Evolutionary conservation across 2,797 vertebrate genomes (phyloP), one percentile per base, ranked within the genome.

Genomic region (Neosilurus mollespiculum): DNA sequence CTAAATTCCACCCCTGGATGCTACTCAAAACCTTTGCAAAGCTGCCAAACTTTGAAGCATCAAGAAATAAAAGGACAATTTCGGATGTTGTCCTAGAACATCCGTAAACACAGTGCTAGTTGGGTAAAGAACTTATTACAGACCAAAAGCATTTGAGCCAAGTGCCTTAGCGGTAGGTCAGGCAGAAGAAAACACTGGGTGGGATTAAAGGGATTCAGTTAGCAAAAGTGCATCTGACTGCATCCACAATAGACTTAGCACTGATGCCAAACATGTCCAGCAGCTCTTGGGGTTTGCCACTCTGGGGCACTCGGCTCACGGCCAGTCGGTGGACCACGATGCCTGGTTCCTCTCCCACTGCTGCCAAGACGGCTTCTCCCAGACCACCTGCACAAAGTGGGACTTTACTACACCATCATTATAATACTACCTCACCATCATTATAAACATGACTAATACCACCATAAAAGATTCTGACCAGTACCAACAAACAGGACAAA

Each of bases 251-350:
- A 78, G 91, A 86, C 81, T 94, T 94, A 24, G 96, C 93, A 37
- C 94, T 95, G 89, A 98, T 95, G 73, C 95, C 95, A 59, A 93
- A 96, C 20, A 92, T 9, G 88, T 97, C 95, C 22, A 97, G 91
- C 72, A 97, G 91, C 88, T 97, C 94, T 5, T 93, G 87, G 0
- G 95, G 87, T 83, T 94, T 94, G 76, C 96, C 95, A 0, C 95
- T 96, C 49, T 65, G 94, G 78, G 96, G 96, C 10, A 96, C 92
- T 0, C 86, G 88, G 0, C 81, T 83, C 78, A 97, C 96, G 0
- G 96, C 94, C 83, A 98, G 88, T 20, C 92, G 92, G 20, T 93
- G 94, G 54, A 97, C 95, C 5, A 95, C 49, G 6, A 97, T 94
- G 54, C 91, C 93, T 1, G 95, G 95, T 85, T 96, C 95, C 61